phyloP scores from a whole-genome alignment of 2,888 invertebrate species.

The Drosophila demipolita region DNA sequence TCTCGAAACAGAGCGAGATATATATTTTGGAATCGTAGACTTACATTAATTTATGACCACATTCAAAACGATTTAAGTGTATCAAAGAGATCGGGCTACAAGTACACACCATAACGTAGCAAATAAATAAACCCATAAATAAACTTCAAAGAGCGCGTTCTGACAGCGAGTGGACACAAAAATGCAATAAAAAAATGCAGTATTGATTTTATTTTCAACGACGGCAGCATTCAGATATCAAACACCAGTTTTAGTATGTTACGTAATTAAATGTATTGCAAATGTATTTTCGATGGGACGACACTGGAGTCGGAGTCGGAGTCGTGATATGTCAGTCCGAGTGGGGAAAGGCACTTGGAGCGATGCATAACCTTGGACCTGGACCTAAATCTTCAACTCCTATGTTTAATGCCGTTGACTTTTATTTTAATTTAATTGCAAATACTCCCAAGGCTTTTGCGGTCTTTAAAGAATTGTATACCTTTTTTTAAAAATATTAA shows the following conservation, averaged over 20 bases:
- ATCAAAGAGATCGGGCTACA: conserved; percentile 4
- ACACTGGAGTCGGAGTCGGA: conserved; percentile 25
- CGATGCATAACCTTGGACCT: conserved; percentile 41
- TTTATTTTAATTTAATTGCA: conserved; percentile 15
- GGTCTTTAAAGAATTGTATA: neutral
- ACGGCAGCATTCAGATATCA: conserved; percentile 8
- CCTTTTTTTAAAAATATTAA: neutral
- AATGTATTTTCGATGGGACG: conserved; percentile 14
- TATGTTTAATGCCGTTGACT: conserved; percentile 18
- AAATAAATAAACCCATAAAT: conserved; percentile 1
- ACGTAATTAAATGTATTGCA: conserved; percentile 49
- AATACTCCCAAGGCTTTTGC: conserved; percentile 4
- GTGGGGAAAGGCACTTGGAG: conserved; percentile 46
- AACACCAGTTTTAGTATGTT: conserved; percentile 14
- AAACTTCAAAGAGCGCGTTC: conserved; percentile 1
- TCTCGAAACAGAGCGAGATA: neutral
- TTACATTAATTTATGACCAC: neutral
- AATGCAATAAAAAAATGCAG: conserved; percentile 3
- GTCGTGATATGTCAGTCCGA: conserved; percentile 53
- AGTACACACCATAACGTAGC: conserved; percentile 23
- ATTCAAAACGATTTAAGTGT: neutral
- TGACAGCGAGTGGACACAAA: neutral
- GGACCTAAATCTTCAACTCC: conserved; percentile 46
- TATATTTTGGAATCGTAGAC: neutral
- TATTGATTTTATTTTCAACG: conserved; percentile 13